Conservation (phyloP, 1,140 invertebrate genomes). For the Drosophila mayri region DNA sequence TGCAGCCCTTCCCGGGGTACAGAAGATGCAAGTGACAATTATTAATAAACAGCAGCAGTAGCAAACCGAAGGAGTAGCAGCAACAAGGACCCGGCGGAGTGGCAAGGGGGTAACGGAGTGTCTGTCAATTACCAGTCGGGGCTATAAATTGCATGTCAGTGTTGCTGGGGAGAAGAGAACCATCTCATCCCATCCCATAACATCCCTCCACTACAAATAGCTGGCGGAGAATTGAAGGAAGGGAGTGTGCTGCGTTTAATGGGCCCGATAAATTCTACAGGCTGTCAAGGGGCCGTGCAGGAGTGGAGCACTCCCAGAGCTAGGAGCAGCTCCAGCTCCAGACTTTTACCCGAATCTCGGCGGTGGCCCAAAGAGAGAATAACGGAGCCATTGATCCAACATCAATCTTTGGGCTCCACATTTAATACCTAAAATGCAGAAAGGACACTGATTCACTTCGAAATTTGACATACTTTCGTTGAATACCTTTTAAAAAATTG, state of each 20-base stretch:
- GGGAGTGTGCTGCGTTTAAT: conserved; percentile 72
- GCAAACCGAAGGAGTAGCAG: conserved; percentile 10
- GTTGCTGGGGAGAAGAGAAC: conserved; percentile 22
- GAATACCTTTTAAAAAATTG: not conserved
- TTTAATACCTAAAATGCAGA: not conserved
- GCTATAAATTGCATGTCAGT: conserved; percentile 80
- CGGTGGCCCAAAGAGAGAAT: not conserved
- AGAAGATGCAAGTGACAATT: conserved; percentile 77
- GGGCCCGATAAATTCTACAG: conserved; percentile 71
- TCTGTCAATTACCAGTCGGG: conserved; percentile 71
- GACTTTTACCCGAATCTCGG: not conserved
- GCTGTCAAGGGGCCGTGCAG: conserved; percentile 44
- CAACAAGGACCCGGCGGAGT: conserved; percentile 7
- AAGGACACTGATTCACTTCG: too few species aligned
- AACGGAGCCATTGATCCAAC: conserved; percentile 12
- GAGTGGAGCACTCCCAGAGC: not conserved
- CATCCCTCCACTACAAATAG: conserved; percentile 24
- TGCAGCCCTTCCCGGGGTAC: conserved; percentile 13
- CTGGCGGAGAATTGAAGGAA: conserved; percentile 19
- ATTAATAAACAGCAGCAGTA: conserved; percentile 75
- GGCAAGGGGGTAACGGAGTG: conserved; percentile 3
- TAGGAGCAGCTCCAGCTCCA: not conserved
- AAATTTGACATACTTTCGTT: not conserved
- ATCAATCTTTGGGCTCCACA: conserved; percentile 4
- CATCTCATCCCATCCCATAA: not conserved